phyloP scores from a whole-genome alignment of 2,888 invertebrate genomes.

The Junonia oenone region DNA sequence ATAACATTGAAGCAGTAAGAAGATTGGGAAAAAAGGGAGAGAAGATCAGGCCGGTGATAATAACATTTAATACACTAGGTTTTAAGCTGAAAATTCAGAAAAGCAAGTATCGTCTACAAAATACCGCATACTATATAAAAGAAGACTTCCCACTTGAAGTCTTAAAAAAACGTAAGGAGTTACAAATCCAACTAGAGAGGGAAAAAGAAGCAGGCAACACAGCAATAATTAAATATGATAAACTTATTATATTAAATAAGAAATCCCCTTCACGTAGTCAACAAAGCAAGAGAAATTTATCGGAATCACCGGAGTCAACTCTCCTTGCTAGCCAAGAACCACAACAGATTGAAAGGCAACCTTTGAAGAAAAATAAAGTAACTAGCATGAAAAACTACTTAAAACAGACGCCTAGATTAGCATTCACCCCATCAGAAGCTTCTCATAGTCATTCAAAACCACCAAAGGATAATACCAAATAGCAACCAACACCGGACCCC shows the following conservation, averaged over 20 bases:
- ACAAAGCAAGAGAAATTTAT: constrained; percentile 4
- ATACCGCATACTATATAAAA: constrained; percentile 16
- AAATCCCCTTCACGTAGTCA: neutral
- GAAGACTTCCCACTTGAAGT: constrained; percentile 23
- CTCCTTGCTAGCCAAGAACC: neutral
- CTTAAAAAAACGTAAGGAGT: constrained; percentile 23
- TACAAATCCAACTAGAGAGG: constrained; percentile 13
- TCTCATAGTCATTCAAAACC: constrained; percentile 2
- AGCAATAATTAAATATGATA: constrained; percentile 20
- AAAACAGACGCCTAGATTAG: neutral
- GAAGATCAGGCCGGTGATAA: constrained; percentile 25
- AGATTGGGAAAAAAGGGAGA: constrained; percentile 30
- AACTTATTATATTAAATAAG: constrained; percentile 7
- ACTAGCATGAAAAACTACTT: neutral
- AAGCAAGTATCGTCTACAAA: neutral
- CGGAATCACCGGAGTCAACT: constrained; percentile 3
- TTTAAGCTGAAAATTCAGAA: constrained; percentile 21
- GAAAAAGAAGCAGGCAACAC: too few species aligned
- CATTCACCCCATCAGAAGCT: neutral
- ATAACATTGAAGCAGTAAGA: constrained; percentile 25
- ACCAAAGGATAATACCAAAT: constrained; percentile 5
- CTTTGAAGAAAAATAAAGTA: neutral
- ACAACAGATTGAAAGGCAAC: neutral
- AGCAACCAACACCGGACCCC: constrained; percentile 15
- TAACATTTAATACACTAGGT: constrained; percentile 24